Evolutionary conservation across 1,140 invertebrate species (phyloP).

Genomic region (Trichogramma pretiosum): DNA sequence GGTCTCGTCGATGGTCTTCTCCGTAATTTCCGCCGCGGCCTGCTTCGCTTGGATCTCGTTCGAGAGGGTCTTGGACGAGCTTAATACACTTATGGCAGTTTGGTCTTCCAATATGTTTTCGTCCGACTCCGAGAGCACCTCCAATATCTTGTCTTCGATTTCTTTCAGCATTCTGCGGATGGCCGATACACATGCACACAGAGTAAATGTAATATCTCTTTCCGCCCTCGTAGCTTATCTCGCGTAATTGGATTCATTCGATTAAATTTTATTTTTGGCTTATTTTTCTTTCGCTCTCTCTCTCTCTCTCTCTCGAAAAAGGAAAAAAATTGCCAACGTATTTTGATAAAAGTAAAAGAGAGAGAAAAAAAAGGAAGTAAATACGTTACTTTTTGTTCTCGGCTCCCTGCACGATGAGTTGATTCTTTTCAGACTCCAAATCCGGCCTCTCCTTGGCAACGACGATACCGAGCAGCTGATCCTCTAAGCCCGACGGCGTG

Average conservation of each 20-base stretch:
- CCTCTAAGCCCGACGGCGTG: conserved; percentile 73
- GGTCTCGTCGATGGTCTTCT: conserved; percentile 74
- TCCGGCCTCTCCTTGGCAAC: conserved; percentile 67
- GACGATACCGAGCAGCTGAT: conserved; percentile 73
- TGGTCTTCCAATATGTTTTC: conserved; percentile 95
- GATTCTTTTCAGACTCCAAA: conserved; percentile 77
- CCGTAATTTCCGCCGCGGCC: conserved; percentile 76
- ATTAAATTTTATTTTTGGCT: neutral
- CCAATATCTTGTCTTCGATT: conserved; percentile 87
- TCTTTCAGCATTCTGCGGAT: conserved; percentile 72
- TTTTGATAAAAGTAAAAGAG: too few relatives aligned
- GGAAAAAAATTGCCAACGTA: neutral
- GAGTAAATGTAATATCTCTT: too few relatives aligned
- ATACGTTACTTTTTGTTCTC: conserved; percentile 67
- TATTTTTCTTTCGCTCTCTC: too few relatives aligned
- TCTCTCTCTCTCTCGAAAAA: too few relatives aligned
- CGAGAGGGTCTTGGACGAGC: conserved; percentile 80
- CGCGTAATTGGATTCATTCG: too few relatives aligned
- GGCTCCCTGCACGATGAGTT: conserved; percentile 69
- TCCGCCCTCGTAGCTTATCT: too few relatives aligned
- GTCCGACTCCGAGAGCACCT: conserved; percentile 77
- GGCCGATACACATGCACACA: too few relatives aligned
- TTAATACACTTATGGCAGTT: conserved; percentile 82
- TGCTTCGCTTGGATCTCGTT: conserved; percentile 87
- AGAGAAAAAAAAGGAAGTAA: neutral